Evolutionary conservation across 2,113 vertebrate genomes (phyloP).

Genomic region (Dromas ardeola): DNA sequence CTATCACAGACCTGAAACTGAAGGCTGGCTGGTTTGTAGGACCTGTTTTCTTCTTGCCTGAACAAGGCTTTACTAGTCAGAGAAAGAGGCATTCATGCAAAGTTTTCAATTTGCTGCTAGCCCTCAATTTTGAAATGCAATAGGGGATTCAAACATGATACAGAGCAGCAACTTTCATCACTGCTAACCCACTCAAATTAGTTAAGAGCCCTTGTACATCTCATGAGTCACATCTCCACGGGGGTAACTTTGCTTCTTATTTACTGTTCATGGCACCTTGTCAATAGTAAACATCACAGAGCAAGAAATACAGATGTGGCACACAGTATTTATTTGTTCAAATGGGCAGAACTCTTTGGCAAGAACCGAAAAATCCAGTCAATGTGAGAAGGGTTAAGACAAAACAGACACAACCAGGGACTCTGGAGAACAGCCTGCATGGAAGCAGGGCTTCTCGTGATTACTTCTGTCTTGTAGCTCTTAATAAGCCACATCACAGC

Average conservation of each 20-base stretch:
- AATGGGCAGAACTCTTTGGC: neutral
- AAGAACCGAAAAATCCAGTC: neutral
- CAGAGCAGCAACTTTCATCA: neutral
- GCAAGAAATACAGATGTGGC: neutral
- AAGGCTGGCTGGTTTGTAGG: neutral
- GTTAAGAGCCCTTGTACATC: neutral
- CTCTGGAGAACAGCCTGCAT: neutral
- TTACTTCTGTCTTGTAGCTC: conserved; percentile 19
- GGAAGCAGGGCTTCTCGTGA: neutral
- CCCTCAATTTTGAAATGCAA: neutral
- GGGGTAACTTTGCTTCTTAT: neutral
- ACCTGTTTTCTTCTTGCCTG: neutral
- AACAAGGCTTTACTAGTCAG: neutral
- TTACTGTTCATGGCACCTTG: neutral
- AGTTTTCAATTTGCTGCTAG: neutral
- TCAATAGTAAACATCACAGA: neutral
- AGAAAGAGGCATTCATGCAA: neutral
- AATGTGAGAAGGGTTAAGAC: neutral
- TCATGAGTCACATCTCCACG: neutral
- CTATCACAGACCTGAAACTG: neutral
- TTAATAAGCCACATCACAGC: conserved; percentile 28
- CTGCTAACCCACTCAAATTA: neutral
- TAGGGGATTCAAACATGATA: neutral
- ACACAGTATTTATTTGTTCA: neutral
- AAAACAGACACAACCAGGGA: neutral